Base-by-base conservation (phyloP, 2,797 vertebrate species). In the Sibirionetta formosa region DNA sequence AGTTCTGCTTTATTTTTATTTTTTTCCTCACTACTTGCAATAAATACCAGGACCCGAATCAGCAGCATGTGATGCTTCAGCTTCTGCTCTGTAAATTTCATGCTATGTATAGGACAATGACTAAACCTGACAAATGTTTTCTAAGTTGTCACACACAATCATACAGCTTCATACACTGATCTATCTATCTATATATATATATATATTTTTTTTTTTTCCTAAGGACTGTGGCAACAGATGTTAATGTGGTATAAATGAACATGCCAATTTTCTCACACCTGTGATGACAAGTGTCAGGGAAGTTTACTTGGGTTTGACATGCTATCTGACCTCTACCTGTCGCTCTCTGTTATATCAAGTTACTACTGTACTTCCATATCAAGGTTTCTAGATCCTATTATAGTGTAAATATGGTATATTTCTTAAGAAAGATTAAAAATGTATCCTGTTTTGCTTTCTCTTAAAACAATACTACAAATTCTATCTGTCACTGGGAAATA, bases 111-210 rank as follows among this genome's bases (percentile, higher is more conserved):
- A 89, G 68, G 82, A 97, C 92, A 96, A 80, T 97, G 94, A 97
- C 92, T 96, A 91, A 97, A 97, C 69, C 53, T 95, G 97, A 98
- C 94, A 98, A 96, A 96, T 95, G 77, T 96, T 97, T 97, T 95
- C 90, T 90, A 51, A 86, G 63, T 95, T 98, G 97, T 98, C 97
- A 95, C 77, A 97, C 93, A 20, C 18, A 94, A 98, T 98, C 94
- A 97, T 11, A 17, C 42, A 80, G 27, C 60, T 97, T 92, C 65
- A 86, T 85, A 88, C 3, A 7, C 20, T 60, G 86, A 73, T 86
- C 93, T 94, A 2, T 46, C 10, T 82, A 18, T 79, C 35, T 63
- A 11, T 16, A 44, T 44, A 44, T 44, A 44, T 44, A 42, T 94
- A 11, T 46, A 11, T 82, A 14, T 78, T 40, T 16, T 11, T 40